Base-by-base conservation (phyloP, 1,140 invertebrate genomes). In the Subanguina moxae region DNA sequence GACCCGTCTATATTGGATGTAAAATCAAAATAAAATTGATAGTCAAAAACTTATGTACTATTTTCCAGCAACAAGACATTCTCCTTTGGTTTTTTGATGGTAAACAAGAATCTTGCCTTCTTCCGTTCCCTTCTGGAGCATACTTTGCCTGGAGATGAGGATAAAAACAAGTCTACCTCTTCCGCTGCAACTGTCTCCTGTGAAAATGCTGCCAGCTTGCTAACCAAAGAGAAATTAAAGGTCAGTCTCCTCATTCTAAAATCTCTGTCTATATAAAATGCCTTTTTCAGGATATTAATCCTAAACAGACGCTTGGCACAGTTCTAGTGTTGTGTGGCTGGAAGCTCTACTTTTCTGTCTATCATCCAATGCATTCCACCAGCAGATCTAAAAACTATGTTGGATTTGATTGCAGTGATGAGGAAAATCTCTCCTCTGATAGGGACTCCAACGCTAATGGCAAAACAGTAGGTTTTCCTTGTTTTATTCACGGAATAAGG, bases 331-430 rank as follows among this genome's bases (percentile, higher is more conserved):
- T 97, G 42, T 97, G 97, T 85, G 94, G 94, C 3, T 91, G 93
- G 83, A 86, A 93, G 58, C 93, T 93, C 84, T 97, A 97, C 84
- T 97, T 96, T 85, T 96, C 92, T 82, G 93, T 98, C 86, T 97
- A 95, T 85, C 94, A 98, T 85, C 92, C 93, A 42, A 82, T 74
- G 67, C 77, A 83, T 59, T 52, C 42, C 8, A 61, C 67, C 17
- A 17, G 64, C 1, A 68, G 62, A 28, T 38, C 65, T n/a, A 65
- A 65, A 1, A 62, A 64, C n/a, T 52, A 23, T 63, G 70, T 62
- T 13, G 76, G 64, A 17, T 75, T 77, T n/a, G 77, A 74, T 27
- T 68, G 71, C 59, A 68, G 66, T 27, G 75, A 68, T 30, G 73
- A 80, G 43, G 65, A 61, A 11, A 9, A 27, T n/a, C 69, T 57